phyloP scores from a whole-genome alignment of 2,797 vertebrate species.

The Gadopsis marmoratus region DNA sequence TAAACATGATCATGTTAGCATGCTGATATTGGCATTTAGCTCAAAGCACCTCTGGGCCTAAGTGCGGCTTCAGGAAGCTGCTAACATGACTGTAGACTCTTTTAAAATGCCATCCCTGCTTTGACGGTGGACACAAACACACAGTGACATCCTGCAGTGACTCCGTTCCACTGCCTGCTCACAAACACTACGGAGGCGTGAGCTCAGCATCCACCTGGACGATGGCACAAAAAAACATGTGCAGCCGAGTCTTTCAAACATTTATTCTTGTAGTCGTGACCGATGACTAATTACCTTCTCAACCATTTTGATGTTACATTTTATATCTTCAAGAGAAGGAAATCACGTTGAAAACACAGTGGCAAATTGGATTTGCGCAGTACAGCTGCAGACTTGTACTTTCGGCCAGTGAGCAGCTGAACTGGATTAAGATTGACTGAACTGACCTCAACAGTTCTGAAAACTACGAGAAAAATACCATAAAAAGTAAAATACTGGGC shows the following conservation, averaged over 20 bases:
- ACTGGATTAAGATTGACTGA: conserved; percentile 38
- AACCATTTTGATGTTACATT: conserved; percentile 4
- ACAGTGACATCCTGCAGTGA: background rate
- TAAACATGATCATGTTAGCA: background rate
- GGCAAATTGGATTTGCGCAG: conserved; percentile 26
- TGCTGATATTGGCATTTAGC: no score
- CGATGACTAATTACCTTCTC: conserved; percentile 4
- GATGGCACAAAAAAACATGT: background rate
- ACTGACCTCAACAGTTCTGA: background rate
- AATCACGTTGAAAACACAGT: conserved; percentile 17
- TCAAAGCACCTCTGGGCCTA: background rate
- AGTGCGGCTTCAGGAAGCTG: background rate
- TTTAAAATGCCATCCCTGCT: background rate
- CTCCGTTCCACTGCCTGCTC: conserved; percentile 15
- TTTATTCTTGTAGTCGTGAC: background rate
- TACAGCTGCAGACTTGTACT: background rate
- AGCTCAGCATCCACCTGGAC: background rate
- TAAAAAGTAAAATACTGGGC: background rate
- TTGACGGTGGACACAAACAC: background rate
- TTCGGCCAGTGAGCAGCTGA: conserved; percentile 10
- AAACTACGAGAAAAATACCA: background rate
- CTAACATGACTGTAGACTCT: background rate
- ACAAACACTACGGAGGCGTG: conserved; percentile 16
- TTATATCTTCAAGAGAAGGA: conserved; percentile 14
- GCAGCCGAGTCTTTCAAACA: background rate